Base-by-base conservation (phyloP, 2,797 vertebrate species). In the Melanotaenia pygmaea region DNA sequence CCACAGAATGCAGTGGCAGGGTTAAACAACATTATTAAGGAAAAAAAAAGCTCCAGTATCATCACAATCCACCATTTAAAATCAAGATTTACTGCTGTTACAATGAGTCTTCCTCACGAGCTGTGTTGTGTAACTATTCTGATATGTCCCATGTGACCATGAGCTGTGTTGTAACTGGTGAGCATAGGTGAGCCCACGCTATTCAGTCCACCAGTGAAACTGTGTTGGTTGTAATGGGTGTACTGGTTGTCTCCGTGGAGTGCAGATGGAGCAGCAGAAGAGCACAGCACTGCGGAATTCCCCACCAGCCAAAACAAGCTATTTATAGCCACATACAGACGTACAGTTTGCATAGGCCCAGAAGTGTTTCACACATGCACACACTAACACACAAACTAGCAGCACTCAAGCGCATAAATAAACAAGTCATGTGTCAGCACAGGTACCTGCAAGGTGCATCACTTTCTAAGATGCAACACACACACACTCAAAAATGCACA, bases 241-340 rank as follows among this genome's bases (percentile, higher is more conserved):
- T 38, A 86, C 88, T 89, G 87, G 84, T 83, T 20, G 66, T 76
- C 71, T 82, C 79, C 40, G 61, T 78, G 72, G 80, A 84, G 74
- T 85, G 79, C 89, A 89, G 88, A 90, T 91, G 90, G 89, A 89
- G 76, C 70, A 79, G 81, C 79, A 86, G 77, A 76, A 72, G 80
- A 89, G 83, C 80, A 79, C 84, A 81, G 89, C 90, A 92, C 81
- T 93, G 91, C 87, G 82, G 92, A 92, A 92, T 91, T 92, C 92
- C 92, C 90, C 86, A 88, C 81, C 79, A 91, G 88, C 86, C 79
- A 89, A 86, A 82, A 89, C 24, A 32, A 78, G 82, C 85, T 94
- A 94, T 94, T 93, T 87, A 91, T 94, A 92, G 89, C 65, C 60
- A 38, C 74, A 34, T 20, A 77, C 77, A 81, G 10, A 87, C 78